Percentiles rank a stretch among this genome's conserved stretches.
These are phyloP conservation scores for Leucozona laternaria DNA, from an alignment of 2,888 invertebrate genomes.

Conservation along the genomic window DNA sequence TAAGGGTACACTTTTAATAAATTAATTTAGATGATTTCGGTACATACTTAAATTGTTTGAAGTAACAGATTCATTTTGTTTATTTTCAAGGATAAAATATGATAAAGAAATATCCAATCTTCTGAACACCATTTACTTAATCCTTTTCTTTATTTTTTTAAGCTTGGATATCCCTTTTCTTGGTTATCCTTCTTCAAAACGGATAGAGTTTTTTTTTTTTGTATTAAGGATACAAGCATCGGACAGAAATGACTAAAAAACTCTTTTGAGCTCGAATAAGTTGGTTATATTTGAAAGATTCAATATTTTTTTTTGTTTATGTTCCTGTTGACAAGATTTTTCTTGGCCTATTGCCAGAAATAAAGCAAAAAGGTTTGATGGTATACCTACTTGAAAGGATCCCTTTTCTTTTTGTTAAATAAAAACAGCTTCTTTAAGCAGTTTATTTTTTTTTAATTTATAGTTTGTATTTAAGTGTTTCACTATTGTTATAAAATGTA, in stretches of 20 bases:
- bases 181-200: neutral
- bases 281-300: slow-evolving; percentile 2
- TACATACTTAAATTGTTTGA: too few species aligned
- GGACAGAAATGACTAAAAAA: neutral
- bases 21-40: neutral
- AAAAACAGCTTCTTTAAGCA: neutral
- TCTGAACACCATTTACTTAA: slow-evolving; percentile 5
- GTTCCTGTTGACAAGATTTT: neutral
- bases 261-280: neutral
- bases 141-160: neutral
- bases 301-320: neutral
- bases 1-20: neutral
- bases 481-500: too few species aligned
- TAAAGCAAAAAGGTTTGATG: neutral
- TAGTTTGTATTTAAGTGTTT: neutral
- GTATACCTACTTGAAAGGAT: neutral
- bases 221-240: neutral
- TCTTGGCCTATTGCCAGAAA: neutral
- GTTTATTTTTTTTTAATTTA: neutral
- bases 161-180: neutral
- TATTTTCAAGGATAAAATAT: slow-evolving; percentile 8
- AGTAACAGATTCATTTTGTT: neutral
- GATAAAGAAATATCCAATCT: slow-evolving; percentile 1
- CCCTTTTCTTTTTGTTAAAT: neutral
- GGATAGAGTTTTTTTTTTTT: neutral